Evolutionary conservation across 2,113 vertebrate species (phyloP).

Genomic region (Clarias gariepinus): DNA sequence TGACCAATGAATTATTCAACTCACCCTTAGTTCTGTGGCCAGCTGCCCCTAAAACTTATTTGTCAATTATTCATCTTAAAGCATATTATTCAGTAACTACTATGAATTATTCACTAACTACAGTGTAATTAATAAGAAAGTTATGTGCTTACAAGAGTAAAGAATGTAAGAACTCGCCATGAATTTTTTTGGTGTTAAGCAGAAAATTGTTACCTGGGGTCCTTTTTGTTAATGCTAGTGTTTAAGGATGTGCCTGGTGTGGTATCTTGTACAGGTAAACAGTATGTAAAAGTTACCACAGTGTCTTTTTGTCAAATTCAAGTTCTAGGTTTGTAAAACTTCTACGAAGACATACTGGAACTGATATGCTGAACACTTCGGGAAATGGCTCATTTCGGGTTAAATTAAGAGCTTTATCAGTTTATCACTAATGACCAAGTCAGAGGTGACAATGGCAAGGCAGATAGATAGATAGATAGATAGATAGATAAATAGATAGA

Average conservation of each 20-base stretch:
- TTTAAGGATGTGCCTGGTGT: neutral
- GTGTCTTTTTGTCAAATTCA: neutral
- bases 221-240: neutral
- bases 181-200: neutral
- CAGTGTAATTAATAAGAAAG: slow-evolving; percentile 6
- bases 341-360: neutral
- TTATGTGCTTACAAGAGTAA: neutral
- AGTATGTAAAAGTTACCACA: neutral
- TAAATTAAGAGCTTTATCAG: too few species aligned
- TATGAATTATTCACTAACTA: slow-evolving; percentile 1
- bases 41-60: neutral
- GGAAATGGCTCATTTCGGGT: neutral
- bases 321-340: neutral
- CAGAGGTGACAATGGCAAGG: too few species aligned
- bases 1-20: neutral
- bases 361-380: neutral
- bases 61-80: neutral
- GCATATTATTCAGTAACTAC: neutral
- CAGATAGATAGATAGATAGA: too few species aligned
- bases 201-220: too few species aligned
- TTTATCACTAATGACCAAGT: too few species aligned
- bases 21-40: neutral
- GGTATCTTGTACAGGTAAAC: neutral
- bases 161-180: neutral
- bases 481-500: too few species aligned